Conservation (phyloP, 2,797 vertebrate species). For the Cuculus canorus region DNA sequence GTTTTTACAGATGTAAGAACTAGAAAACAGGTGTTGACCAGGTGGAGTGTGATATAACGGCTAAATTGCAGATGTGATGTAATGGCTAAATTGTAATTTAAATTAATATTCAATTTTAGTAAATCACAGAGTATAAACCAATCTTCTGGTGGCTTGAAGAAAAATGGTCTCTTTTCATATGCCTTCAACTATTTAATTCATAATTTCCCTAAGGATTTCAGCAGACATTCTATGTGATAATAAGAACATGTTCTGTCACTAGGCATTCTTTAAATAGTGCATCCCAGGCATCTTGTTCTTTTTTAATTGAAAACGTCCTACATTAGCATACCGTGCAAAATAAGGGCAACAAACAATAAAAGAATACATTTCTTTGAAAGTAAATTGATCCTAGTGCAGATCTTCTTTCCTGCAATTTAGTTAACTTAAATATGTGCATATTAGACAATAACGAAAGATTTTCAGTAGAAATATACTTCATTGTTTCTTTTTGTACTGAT, state of each 20-base stretch:
- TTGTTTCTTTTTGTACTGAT: not conserved
- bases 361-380: conserved; percentile 4
- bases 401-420: not conserved
- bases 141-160: conserved; percentile 4
- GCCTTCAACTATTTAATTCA: conserved; percentile 12
- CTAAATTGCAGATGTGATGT: too few species aligned
- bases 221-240: conserved; percentile 12
- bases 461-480: not conserved
- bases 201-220: conserved; percentile 47
- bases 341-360: not conserved
- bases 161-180: not conserved
- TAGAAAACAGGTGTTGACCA: not conserved
- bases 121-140: not conserved
- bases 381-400: not conserved
- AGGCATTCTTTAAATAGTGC: conserved; percentile 7
- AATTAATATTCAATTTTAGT: conserved; percentile 30
- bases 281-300: conserved; percentile 8
- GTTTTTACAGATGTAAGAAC: not conserved
- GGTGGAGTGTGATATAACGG: not conserved
- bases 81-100: not conserved
- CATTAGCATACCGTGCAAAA: not conserved
- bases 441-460: not conserved
- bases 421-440: not conserved
- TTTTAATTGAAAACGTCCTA: conserved; percentile 36
- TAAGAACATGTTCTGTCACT: conserved; percentile 36